phyloP scores from a whole-genome alignment of 2,113 vertebrate species.

The Apaloderma vittatum region DNA sequence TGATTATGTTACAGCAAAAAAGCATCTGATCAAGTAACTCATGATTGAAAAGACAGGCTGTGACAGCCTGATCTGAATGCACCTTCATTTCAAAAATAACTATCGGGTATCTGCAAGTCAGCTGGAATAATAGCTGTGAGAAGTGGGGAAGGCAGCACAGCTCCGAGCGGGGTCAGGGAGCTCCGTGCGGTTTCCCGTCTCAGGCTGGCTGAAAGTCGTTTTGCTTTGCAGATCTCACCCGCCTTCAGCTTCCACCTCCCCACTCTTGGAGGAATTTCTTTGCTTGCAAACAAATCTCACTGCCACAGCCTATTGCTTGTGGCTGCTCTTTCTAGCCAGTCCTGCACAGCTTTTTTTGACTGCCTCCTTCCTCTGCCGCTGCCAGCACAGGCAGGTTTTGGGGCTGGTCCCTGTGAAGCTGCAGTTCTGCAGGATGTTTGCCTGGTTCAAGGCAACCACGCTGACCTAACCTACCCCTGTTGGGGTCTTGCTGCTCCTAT shows the following conservation, averaged over 20 bases:
- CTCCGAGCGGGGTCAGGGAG: neutral
- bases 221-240: neutral
- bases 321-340: neutral
- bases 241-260: neutral
- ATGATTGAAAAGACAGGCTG: constrained; percentile 38
- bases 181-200: neutral
- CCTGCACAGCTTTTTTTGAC: neutral
- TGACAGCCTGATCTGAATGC: constrained; percentile 2
- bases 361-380: neutral
- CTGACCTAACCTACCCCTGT: neutral
- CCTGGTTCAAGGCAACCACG: neutral
- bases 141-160: neutral
- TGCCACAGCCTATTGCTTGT: neutral
- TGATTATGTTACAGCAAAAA: constrained; percentile 21
- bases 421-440: neutral
- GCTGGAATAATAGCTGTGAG: constrained; percentile 43
- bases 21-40: constrained; percentile 37
- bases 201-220: neutral
- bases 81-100: constrained; percentile 42
- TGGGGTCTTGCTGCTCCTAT: neutral
- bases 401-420: neutral
- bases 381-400: neutral
- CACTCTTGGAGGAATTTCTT: neutral
- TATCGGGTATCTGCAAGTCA: constrained; percentile 13
- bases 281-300: neutral